These are phyloP conservation scores for Chaenogobius annularis DNA, from an alignment of 2,113 vertebrate genomes.

Conservation along the genomic window DNA sequence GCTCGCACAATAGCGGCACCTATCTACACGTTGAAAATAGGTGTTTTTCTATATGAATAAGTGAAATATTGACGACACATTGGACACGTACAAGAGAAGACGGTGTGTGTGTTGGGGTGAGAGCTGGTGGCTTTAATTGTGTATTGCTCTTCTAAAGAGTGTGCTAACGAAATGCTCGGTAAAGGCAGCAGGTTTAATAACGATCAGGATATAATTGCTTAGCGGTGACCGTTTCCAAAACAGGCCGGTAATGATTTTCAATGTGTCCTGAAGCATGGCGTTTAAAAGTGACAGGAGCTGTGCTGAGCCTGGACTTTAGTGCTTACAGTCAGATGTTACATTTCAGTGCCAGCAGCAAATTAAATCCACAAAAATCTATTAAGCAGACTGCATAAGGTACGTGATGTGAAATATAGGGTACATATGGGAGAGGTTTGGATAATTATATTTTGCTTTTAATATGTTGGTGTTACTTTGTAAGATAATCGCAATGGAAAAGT, in stretches of 20 bases:
- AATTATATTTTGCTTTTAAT: too few relatives aligned
- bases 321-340: neutral
- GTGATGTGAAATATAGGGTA: neutral
- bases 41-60: too few relatives aligned
- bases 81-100: too few relatives aligned
- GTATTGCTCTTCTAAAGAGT: constrained; percentile 4
- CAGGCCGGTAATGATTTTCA: constrained; percentile 30
- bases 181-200: constrained; percentile 27
- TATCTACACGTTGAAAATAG: too few relatives aligned
- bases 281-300: constrained; percentile 21
- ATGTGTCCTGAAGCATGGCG: constrained; percentile 4
- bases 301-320: constrained; percentile 9
- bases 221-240: constrained; percentile 37
- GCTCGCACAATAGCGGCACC: too few relatives aligned
- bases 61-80: too few relatives aligned
- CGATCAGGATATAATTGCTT: constrained; percentile 43
- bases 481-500: too few relatives aligned
- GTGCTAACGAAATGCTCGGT: constrained; percentile 1
- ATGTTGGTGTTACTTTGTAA: too few relatives aligned
- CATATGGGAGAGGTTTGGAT: neutral
- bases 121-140: neutral
- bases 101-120: too few relatives aligned
- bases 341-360: constrained; percentile 21
- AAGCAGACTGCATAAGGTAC: neutral
- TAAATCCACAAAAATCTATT: constrained; percentile 18